These are phyloP conservation scores for Metacarcinus magister DNA, from an alignment of 2,888 invertebrate genomes.

Conservation along the genomic window DNA sequence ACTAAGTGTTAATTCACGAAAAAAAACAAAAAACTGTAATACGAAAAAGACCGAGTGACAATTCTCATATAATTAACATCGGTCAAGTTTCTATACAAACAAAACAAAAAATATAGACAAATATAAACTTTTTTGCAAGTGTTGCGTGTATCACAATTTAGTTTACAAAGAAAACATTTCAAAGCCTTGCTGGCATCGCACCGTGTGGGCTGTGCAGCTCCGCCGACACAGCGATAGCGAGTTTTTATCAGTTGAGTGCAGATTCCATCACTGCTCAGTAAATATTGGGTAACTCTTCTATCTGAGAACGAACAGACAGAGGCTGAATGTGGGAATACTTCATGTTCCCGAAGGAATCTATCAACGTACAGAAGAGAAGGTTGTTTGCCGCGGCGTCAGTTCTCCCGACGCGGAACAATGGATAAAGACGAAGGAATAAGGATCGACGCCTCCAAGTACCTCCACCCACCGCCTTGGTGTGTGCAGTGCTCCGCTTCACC, in stretches of 20 bases:
- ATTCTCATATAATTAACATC: background rate
- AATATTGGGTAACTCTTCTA: background rate
- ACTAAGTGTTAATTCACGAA: background rate
- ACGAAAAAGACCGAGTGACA: background rate
- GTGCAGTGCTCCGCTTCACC: background rate
- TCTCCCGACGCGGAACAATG: background rate
- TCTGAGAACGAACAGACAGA: background rate
- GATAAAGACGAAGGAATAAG: background rate
- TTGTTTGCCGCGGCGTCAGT: conserved; percentile 21
- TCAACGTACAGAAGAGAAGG: background rate
- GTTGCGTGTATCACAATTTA: background rate
- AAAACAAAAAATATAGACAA: background rate
- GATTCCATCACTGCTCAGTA: background rate
- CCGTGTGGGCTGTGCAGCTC: background rate
- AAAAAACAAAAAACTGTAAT: background rate
- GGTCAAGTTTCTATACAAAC: background rate
- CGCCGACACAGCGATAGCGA: background rate
- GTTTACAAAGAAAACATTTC: background rate
- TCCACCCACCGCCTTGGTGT: background rate
- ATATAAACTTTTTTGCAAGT: background rate
- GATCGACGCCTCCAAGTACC: background rate
- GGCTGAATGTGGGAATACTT: background rate
- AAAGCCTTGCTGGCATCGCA: background rate
- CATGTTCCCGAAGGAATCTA: background rate
- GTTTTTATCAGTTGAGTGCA: background rate